Evolutionary conservation across 2,888 invertebrate genomes (phyloP), one percentile per base, ranked within the genome.

Genomic region (Eilema caniola): DNA sequence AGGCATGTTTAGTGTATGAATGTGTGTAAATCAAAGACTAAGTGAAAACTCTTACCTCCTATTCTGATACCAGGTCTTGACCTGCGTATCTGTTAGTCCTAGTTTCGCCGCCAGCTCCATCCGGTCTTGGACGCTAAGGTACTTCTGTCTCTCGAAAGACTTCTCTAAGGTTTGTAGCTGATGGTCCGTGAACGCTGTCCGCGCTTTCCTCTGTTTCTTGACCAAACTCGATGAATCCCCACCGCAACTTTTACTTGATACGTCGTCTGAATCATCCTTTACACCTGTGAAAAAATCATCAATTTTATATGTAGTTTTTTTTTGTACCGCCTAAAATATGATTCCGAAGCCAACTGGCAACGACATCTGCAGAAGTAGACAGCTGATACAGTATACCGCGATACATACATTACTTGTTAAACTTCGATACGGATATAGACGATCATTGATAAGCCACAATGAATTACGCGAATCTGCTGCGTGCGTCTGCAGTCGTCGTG

Each of bases 51-150:
- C 96, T 96, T 91, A 99, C 99, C 99, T 97, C 96, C 99, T 96
- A 91, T 99, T 99, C 94, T 99, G 99, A 94, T 99, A 99, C 99
- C 99, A 99, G 86, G 99, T 99, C 95, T 99, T 99, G 90, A 99
- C 99, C 96, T 99, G 99, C 67, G 99, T 99, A 94, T 99, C 99
- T 61, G 99, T 99, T 72, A 99, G 96, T 85, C 98, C 98, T 84
- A 99, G 96, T 95, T 98, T 98, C 72, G 99, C 98, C 0, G 99
- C 99, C 85, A 99, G 95, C 94, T 99, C 99, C 98, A 99, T 99
- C 81, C 99, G 96, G 92, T 99, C 99, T 90, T 99, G 99, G 37
- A 99, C 99, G 89, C 98, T 98, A 79, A 99, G 97, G 95, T 99
- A 99, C 94, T 99, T 99, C 95, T 99, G 99, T 77, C 98, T 95